Conservation (phyloP, 1,140 invertebrate species). For the Aphidius ervi region DNA sequence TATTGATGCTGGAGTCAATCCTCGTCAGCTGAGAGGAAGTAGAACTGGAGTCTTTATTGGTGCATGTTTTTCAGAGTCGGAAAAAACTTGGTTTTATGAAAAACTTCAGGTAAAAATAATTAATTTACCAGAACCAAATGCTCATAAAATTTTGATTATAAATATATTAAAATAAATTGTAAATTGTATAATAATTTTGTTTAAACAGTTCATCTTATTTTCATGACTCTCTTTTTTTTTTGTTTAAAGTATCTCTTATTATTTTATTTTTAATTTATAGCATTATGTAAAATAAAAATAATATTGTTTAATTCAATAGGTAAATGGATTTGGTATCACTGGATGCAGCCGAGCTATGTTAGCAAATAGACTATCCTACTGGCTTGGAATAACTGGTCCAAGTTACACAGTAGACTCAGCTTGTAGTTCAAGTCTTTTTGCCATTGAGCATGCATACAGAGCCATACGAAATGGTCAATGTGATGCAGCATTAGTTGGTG, state of each 20-base stretch:
- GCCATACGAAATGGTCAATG: slow-evolving; percentile 73
- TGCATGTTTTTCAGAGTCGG: slow-evolving; percentile 73
- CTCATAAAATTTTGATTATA: too few relatives aligned
- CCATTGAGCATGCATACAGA: slow-evolving; percentile 76
- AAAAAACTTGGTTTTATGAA: slow-evolving; percentile 67
- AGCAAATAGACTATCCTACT: slow-evolving; percentile 82
- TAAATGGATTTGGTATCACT: slow-evolving; percentile 48
- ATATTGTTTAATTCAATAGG: slow-evolving; percentile 25
- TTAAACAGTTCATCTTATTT: not conserved
- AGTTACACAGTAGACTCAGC: slow-evolving; percentile 84
- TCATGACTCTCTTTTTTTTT: not conserved
- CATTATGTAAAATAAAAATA: not conserved
- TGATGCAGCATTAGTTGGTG: slow-evolving; percentile 84
- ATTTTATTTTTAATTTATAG: too few relatives aligned
- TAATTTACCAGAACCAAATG: too few relatives aligned
- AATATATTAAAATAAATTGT: not conserved
- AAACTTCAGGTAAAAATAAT: slow-evolving; percentile 49
- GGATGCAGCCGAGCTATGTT: slow-evolving; percentile 86
- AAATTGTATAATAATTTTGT: slow-evolving; percentile 1
- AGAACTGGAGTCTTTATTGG: slow-evolving; percentile 82
- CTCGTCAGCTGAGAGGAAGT: slow-evolving; percentile 58
- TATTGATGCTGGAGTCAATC: slow-evolving; percentile 72
- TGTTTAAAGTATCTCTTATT: too few relatives aligned
- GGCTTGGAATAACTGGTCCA: slow-evolving; percentile 67
- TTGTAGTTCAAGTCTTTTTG: slow-evolving; percentile 84